Evolutionary conservation across 2,888 invertebrate species (phyloP).

Genomic region (Spisula subtruncata): DNA sequence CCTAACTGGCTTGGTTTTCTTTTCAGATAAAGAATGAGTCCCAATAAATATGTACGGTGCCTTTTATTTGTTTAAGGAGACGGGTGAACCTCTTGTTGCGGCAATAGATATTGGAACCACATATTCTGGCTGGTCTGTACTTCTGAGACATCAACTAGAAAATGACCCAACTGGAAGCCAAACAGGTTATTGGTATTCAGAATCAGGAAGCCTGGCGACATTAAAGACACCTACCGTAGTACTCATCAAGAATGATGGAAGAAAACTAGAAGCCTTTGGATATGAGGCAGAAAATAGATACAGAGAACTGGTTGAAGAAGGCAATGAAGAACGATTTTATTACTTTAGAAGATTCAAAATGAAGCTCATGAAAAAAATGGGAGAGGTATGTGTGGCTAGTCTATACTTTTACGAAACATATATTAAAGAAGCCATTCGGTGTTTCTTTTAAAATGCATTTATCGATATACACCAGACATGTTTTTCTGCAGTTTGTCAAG

Average conservation of each 20-base stretch:
- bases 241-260: neutral
- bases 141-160: neutral
- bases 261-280: neutral
- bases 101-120: conserved; percentile 20
- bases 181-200: neutral
- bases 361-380: neutral
- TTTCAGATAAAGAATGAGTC: too few relatives aligned
- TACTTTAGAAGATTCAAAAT: conserved; percentile 18
- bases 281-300: neutral
- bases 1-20: too few relatives aligned
- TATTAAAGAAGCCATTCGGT: too few relatives aligned
- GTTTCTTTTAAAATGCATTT: too few relatives aligned
- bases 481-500: too few relatives aligned
- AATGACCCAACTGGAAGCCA: neutral
- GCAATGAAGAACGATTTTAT: neutral
- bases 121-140: neutral
- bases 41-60: too few relatives aligned
- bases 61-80: neutral
- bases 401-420: too few relatives aligned
- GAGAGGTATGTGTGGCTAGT: neutral
- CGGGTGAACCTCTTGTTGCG: neutral
- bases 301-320: neutral
- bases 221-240: neutral
- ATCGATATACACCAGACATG: too few relatives aligned
- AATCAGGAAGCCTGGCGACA: neutral